Base-by-base conservation (phyloP, 2,888 invertebrate genomes). In the Charanyca ferruginea region DNA sequence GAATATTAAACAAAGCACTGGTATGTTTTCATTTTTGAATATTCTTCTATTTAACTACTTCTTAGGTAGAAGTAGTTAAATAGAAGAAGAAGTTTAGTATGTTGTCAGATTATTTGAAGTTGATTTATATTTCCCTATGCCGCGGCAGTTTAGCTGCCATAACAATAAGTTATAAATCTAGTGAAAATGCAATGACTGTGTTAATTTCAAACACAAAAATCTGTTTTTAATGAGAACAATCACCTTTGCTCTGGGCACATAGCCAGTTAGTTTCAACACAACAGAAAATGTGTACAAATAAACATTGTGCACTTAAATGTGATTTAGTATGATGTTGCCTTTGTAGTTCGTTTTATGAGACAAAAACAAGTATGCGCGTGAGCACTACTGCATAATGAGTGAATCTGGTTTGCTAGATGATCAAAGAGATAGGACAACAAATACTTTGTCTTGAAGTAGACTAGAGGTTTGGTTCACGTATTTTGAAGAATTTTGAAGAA, bases 191-290 rank as follows among this genome's bases (percentile, higher is more conserved):
- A 23, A 41, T 8, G 7, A n/a, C n/a, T n/a, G 38, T 9, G 32
- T 48, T 48, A 32, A 69, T 63, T 42, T 51, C 49, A 60, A 28
- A 42, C 25, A 61, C 16, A 54, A 44, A 2, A 38, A 22, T 41
- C 55, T 68, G 23, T 20, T 62, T 52, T 52, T 52, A 20, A 53
- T 38, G 45, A 53, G 58, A 54, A 76, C 64, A 59, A 47, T 76
- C 55, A 65, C 72, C 66, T 64, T 71, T 16, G 13, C 48, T 42
- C 20, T 35, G 9, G 73, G 73, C 55, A 74, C 11, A 28, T 8
- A 65, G 72, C 73, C 73, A 77, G 16, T 4, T 57, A 22, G 13
- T 48, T 64, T 65, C 53, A 51, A 49, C 28, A 41, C 20, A 65
- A 60, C 60, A 54, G 55, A 65, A 38, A 65, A 51, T 54, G 54